Base-by-base conservation (phyloP, 2,888 invertebrate genomes). In the Coelopa pilipes region DNA sequence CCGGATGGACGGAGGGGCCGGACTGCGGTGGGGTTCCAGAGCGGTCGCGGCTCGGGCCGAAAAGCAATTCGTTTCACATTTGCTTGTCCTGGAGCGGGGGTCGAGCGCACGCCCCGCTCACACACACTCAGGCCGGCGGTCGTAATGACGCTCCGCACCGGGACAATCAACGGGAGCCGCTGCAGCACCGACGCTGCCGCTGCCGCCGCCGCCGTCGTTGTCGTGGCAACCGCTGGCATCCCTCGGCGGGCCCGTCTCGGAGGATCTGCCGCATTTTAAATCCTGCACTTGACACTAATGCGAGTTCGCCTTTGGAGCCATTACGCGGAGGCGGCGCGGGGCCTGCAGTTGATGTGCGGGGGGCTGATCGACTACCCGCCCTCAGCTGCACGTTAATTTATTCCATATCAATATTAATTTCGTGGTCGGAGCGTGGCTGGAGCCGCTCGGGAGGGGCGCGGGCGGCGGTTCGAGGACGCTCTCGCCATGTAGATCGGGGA, bases 201-300 rank as follows among this genome's bases (percentile, higher is more conserved):
- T 3, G 45, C 45, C 45, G 50, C 63, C 65, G 50, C 2, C 34
- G 34, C 34, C 7, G 34, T 7, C 34, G 34, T 34, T 7, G 34
- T 34, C 34, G 7, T 34, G 34, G 34, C 34, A 34, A 34, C 7
- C 34, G 34, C 34, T n/a, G 7, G 34, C 34, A 7, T 34, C 34
- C 34, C 34, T n/a, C 34, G 34, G 2, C 34, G 34, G 34, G 4
- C 34, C 34, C 34, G 34, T 34, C 34, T 34, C 34, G 7, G 34
- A 34, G 34, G 34, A 34, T 34, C 34, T 34, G 34, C 50, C 63
- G 45, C 53, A 71, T 55, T 65, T 71, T 71, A 63, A 63, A 63
- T 65, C 71, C 53, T 65, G 71, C 71, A 65, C 65, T 71, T 71
- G 71, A 71, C 71, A 63, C 71, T 71, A 71, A 71, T 71, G 71